Evolutionary conservation across 2,888 invertebrate species (phyloP), one percentile per base, ranked within the genome.

Genomic region (Petrolisthes cinctipes): DNA sequence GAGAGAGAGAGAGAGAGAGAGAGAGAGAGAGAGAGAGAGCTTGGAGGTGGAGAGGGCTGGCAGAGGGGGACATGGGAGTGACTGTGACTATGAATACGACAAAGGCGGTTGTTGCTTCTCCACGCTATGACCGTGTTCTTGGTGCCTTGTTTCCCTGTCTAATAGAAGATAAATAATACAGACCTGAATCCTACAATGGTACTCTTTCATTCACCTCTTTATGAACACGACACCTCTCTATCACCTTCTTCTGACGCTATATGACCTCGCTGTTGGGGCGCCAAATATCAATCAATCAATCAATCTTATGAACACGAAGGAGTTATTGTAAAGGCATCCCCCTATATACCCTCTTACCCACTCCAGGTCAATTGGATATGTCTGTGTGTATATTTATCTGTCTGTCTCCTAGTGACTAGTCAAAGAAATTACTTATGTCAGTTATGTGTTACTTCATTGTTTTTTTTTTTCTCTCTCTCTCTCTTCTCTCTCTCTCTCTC

Each of bases 1-100:
- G 76, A 76, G 76, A 37, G 76, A 76, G 76, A 37, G 76, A 37
- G 37, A 37, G 76, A 76, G 76, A 76, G 76, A 76, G 37, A 76
- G 76, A 23, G 37, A 14, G 76, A 76, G 37, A 76, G 76, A 37
- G 20, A 76, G 37, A 37, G 76, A 76, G 76, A 76, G 73, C 5
- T 7, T 9, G 76, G n/a, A n/a, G n/a, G n/a, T n/a, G 14, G n/a
- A n/a, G n/a, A n/a, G n/a, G n/a, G n/a, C n/a, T n/a, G n/a, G n/a
- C n/a, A n/a, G n/a, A n/a, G n/a, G n/a, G n/a, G n/a, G n/a, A n/a
- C n/a, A n/a, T n/a, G n/a, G n/a, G n/a, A n/a, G n/a, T n/a, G n/a
- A n/a, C n/a, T n/a, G n/a, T n/a, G n/a, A n/a, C n/a, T n/a, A n/a
- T n/a, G n/a, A n/a, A n/a, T n/a, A n/a, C n/a, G n/a, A n/a, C n/a